Base-by-base conservation (phyloP, 2,113 vertebrate species). In the Platanista minor region DNA sequence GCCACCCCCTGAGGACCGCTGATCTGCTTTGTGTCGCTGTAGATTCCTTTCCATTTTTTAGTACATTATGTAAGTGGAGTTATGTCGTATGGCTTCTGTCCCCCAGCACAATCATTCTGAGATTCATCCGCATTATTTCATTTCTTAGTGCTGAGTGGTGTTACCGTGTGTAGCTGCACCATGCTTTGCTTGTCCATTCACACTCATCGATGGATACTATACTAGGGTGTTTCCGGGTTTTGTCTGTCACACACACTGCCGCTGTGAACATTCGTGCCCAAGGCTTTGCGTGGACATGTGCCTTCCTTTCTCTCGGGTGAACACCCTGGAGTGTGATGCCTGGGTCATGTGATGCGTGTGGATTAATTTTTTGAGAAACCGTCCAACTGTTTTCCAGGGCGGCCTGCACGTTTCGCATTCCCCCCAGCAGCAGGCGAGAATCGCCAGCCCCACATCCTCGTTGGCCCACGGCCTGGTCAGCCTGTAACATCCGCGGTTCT, bases 151-250 rank as follows among this genome's bases (percentile, higher is more conserved):
- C 46, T 14, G 46, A n/a, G 46, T 36, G 20, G 20, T 23, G 11
- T 25, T 5, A 10, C 20, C 7, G 2, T 1, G 43, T 2, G 27
- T 20, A 8, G 41, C 8, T 18, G 39, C 21, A 17, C 14, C 27
- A 7, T 8, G 23, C 7, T 10, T 23, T 23, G 9, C 21, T 54
- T 36, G 14, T 80, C 49, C 33, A 31, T 36, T 23, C 18, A 7
- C 18, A 7, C 31, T 49, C 21, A 49, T n/a, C 11, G 49, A 29
- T 23, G 46, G 33, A 6, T 11, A 3, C 36, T 8, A 6, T 11
- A 3, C 36, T 8, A 14, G 11, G 20, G 33, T 15, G 33, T 80
- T 36, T 8, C 43, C 52, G 15, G 52, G 25, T 27, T 80, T 7
- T 25, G 77, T 33, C 31, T 80, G 5, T 54, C 0, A 25, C 18